These are phyloP conservation scores for Mionectes macconnelli DNA, from an alignment of 2,113 vertebrate genomes.

Conservation along the genomic window DNA sequence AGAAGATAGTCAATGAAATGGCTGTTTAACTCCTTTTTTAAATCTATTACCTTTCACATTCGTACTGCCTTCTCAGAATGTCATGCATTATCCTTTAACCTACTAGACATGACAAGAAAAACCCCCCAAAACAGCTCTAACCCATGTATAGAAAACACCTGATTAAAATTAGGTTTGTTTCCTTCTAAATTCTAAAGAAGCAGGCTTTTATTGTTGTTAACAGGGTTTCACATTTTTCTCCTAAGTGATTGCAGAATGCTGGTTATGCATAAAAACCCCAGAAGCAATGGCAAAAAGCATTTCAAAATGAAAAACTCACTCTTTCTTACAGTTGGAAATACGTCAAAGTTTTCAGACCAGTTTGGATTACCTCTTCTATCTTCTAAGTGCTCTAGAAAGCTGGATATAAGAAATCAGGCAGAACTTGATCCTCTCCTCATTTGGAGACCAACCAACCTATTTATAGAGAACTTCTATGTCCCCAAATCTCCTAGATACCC, in stretches of 20 bases:
- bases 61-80: background rate
- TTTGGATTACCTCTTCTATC: background rate
- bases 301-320: background rate
- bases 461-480: background rate
- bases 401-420: background rate
- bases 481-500: background rate
- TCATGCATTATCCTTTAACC: background rate
- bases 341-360: background rate
- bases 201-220: background rate
- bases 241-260: background rate
- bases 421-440: background rate
- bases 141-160: background rate
- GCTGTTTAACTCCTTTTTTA: background rate
- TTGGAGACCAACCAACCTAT: background rate
- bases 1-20: background rate
- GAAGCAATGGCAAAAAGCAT: background rate
- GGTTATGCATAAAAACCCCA: background rate
- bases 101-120: background rate
- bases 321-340: background rate
- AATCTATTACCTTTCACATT: background rate
- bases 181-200: background rate
- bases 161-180: conserved; percentile 42
- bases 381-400: background rate
- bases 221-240: background rate
- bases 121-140: background rate